These are phyloP conservation scores for Bugula neritina DNA, from an alignment of 2,888 invertebrate genomes.

Conservation along the genomic window DNA sequence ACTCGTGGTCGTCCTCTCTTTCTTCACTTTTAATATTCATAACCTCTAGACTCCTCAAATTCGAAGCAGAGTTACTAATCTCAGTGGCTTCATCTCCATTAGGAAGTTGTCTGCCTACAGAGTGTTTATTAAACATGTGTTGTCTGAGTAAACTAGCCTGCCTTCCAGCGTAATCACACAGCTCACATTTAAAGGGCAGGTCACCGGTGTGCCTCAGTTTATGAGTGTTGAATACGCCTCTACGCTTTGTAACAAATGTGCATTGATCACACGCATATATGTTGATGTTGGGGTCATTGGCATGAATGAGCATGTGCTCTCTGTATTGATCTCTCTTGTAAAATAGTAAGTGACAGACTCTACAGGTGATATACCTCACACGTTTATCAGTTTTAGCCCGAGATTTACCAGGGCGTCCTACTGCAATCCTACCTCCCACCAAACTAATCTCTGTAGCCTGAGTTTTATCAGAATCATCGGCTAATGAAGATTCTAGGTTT, in stretches of 20 bases:
- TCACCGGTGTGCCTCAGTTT: conserved; percentile 2
- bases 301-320: not conserved
- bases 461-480: too few species aligned
- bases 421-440: not conserved
- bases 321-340: conserved; percentile 10
- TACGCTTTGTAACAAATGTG: not conserved
- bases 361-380: not conserved
- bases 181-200: conserved; percentile 1
- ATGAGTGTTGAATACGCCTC: conserved; percentile 5
- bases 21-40: too few species aligned
- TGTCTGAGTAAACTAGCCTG: not conserved
- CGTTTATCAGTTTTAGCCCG: not conserved
- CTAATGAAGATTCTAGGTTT: too few species aligned
- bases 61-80: too few species aligned
- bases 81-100: not conserved
- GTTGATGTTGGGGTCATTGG: not conserved
- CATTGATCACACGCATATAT: not conserved
- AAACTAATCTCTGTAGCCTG: not conserved
- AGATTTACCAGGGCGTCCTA: not conserved
- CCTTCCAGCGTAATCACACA: not conserved
- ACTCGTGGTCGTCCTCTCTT: too few species aligned
- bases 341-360: not conserved
- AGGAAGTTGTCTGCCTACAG: too few species aligned
- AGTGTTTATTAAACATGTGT: not conserved
- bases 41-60: too few species aligned